Conservation (phyloP, 2,888 invertebrate genomes). For the Sthenelais limicola region DNA sequence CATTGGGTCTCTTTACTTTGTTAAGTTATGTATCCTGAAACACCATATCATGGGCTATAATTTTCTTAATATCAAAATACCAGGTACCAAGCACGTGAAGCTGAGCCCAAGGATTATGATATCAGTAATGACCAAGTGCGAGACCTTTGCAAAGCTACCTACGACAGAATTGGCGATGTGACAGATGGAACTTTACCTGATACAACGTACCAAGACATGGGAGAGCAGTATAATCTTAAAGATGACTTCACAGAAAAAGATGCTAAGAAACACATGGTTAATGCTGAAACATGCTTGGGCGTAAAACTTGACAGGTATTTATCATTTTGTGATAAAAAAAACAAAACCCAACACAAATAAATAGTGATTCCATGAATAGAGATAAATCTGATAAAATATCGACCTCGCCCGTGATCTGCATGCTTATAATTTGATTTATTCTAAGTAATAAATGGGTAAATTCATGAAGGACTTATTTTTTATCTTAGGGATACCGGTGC, state of each 20-base stretch:
- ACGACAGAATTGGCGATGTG: slow-evolving; percentile 64
- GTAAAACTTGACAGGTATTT: slow-evolving; percentile 65
- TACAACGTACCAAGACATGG: slow-evolving; percentile 68
- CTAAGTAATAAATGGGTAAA: too few species aligned
- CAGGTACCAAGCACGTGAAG: slow-evolving; percentile 70
- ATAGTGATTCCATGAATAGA: not conserved
- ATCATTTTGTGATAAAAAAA: slow-evolving; percentile 15
- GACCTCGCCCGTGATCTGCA: too few species aligned
- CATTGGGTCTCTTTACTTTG: too few species aligned
- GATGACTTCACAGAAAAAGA: slow-evolving; percentile 62
- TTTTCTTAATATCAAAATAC: too few species aligned
- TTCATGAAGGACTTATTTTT: too few species aligned
- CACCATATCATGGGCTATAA: too few species aligned
- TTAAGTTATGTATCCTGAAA: too few species aligned
- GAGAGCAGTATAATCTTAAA: slow-evolving; percentile 60
- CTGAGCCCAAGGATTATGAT: slow-evolving; percentile 71
- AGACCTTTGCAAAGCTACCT: slow-evolving; percentile 65
- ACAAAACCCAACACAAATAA: not conserved
- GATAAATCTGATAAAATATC: too few species aligned
- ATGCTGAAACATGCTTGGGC: slow-evolving; percentile 57
- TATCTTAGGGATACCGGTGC: slow-evolving; percentile 56
- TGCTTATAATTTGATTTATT: too few species aligned
- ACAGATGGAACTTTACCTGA: slow-evolving; percentile 65
- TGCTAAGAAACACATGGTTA: slow-evolving; percentile 63
- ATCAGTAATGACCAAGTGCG: slow-evolving; percentile 60